phyloP scores from a whole-genome alignment of 2,888 invertebrate genomes.

The Agrotis exclamationis region DNA sequence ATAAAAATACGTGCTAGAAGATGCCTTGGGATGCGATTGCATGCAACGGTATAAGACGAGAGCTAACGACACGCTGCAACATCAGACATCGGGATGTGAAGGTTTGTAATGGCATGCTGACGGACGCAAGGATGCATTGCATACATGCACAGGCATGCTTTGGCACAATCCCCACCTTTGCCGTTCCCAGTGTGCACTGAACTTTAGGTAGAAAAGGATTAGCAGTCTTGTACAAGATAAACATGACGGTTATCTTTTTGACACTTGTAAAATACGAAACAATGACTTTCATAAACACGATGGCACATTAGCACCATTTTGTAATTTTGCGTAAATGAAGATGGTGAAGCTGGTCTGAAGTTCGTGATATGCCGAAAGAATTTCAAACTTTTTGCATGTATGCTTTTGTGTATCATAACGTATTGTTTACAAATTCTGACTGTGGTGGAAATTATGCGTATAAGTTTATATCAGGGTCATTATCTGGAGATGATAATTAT shows the following conservation, averaged over 20 bases:
- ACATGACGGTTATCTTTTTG: neutral
- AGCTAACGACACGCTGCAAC: too few relatives aligned
- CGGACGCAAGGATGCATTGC: too few relatives aligned
- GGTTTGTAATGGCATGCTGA: too few relatives aligned
- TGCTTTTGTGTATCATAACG: conserved; percentile 15
- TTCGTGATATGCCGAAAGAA: conserved; percentile 48
- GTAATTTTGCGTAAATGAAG: neutral
- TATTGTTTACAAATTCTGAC: conserved; percentile 30
- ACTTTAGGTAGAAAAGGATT: neutral
- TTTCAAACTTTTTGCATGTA: conserved; percentile 45
- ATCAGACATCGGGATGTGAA: too few relatives aligned
- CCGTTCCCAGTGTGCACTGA: too few relatives aligned
- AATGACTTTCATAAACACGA: neutral
- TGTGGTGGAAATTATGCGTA: neutral
- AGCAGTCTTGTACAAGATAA: neutral
- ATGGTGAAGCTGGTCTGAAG: neutral
- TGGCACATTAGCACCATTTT: conserved; percentile 2
- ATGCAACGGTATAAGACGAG: too few relatives aligned
- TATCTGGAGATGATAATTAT: too few relatives aligned
- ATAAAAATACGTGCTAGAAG: too few relatives aligned
- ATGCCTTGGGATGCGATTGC: too few relatives aligned
- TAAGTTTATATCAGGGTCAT: neutral
- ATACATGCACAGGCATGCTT: too few relatives aligned
- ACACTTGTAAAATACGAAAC: neutral
- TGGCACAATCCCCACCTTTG: too few relatives aligned